Percentiles rank a stretch among this genome's conserved stretches.
These are phyloP conservation scores for Liopterus haemorrhoidalis DNA, from an alignment of 2,888 invertebrate species.

Conservation along the genomic window DNA sequence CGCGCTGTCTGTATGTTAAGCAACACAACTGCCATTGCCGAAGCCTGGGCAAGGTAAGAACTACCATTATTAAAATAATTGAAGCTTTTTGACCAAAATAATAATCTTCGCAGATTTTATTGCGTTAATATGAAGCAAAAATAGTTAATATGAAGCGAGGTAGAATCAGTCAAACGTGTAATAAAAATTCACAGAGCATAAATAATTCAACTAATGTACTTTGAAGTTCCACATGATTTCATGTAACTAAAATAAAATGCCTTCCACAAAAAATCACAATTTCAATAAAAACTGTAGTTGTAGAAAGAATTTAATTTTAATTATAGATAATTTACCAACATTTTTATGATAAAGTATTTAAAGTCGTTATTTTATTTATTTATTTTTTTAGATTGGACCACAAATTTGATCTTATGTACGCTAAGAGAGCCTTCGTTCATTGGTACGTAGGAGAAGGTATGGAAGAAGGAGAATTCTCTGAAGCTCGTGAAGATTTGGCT, in stretches of 20 bases:
- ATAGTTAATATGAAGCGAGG: too few species aligned
- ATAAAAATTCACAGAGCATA: too few species aligned
- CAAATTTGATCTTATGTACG: constrained; percentile 95
- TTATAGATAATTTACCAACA: background rate
- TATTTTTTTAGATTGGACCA: constrained; percentile 66
- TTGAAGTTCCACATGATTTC: too few species aligned
- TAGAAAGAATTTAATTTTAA: background rate
- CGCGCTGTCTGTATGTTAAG: constrained; percentile 95
- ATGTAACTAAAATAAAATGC: too few species aligned
- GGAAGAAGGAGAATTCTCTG: constrained; percentile 82
- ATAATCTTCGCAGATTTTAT: background rate
- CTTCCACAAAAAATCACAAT: too few species aligned
- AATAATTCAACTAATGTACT: too few species aligned
- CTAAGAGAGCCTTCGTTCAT: constrained; percentile 92
- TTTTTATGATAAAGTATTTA: background rate
- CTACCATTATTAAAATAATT: constrained; percentile 1
- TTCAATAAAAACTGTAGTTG: too few species aligned
- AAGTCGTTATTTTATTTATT: constrained; percentile 1
- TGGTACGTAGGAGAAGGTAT: constrained; percentile 89
- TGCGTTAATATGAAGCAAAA: constrained; percentile 1
- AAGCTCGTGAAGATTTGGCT: constrained; percentile 79
- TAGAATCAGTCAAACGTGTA: too few species aligned
- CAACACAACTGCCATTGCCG: constrained; percentile 93
- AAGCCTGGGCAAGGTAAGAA: constrained; percentile 81
- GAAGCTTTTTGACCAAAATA: background rate